These are phyloP conservation scores for Clarias platycephalus DNA, from an alignment of 2,797 vertebrate genomes.

Conservation along the genomic window DNA sequence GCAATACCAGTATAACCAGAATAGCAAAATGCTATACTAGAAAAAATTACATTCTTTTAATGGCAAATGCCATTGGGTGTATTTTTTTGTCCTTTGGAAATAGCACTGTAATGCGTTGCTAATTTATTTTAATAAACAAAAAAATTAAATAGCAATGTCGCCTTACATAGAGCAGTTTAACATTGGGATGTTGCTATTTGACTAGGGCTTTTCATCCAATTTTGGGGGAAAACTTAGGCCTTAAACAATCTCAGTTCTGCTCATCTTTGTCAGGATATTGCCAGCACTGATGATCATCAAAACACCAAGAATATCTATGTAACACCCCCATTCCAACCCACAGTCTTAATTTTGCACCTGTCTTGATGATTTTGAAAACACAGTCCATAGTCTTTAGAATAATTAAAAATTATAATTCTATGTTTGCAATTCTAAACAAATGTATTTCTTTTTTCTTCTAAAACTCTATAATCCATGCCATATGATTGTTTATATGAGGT, in stretches of 20 bases:
- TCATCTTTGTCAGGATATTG: not conserved
- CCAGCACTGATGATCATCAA: not conserved
- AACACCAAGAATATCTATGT: not conserved
- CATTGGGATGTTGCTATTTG: not conserved
- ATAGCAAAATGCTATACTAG: not conserved
- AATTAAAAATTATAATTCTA: not conserved
- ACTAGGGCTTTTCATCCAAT: not conserved
- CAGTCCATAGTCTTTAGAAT: not conserved
- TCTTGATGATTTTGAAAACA: not conserved
- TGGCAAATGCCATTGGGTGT: not conserved
- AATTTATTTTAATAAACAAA: not conserved
- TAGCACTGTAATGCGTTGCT: not conserved
- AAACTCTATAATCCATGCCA: not conserved
- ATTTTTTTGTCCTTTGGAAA: not conserved
- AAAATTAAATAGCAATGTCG: not conserved
- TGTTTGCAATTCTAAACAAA: not conserved
- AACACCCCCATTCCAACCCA: not conserved
- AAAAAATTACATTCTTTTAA: not conserved
- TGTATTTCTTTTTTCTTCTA: not conserved
- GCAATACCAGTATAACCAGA: not conserved
- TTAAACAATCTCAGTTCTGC: not conserved
- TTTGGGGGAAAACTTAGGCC: not conserved
- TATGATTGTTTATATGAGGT: not conserved
- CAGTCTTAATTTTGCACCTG: not conserved
- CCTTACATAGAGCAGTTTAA: not conserved